Evolutionary conservation across 2,113 vertebrate species (phyloP).

Genomic region (Acrocephalus arundinaceus): DNA sequence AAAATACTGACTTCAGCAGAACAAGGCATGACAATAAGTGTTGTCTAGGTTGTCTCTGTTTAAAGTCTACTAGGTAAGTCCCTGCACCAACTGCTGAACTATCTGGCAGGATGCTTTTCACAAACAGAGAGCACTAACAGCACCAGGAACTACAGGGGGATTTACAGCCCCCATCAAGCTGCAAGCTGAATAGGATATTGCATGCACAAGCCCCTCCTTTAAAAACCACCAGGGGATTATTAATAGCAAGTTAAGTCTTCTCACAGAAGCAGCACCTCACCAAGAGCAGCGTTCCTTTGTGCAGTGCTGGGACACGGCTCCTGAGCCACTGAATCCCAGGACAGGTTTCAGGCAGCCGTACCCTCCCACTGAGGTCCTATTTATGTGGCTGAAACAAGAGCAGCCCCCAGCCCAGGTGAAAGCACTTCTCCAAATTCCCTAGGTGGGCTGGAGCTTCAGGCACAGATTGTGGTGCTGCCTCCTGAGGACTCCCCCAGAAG

Average conservation of each 20-base stretch:
- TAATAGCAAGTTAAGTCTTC: neutral
- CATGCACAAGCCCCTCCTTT: neutral
- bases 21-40: fast-evolving
- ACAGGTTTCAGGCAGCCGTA: fast-evolving
- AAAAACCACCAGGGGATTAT: neutral
- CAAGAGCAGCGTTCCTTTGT: neutral
- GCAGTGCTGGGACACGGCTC: fast-evolving
- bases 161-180: neutral
- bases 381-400: neutral
- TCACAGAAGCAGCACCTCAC: neutral
- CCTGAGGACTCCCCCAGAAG: neutral
- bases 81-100: neutral
- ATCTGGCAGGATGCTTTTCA: neutral
- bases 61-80: neutral
- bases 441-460: neutral
- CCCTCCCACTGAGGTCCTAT: fast-evolving
- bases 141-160: neutral
- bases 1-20: neutral
- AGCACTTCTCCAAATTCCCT: neutral
- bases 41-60: neutral
- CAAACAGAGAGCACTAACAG: neutral
- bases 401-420: neutral
- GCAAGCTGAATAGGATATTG: neutral
- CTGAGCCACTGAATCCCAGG: neutral
- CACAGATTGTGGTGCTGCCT: neutral